Evolutionary conservation across 2,113 vertebrate genomes (phyloP).

Genomic region (Neofelis nebulosa): DNA sequence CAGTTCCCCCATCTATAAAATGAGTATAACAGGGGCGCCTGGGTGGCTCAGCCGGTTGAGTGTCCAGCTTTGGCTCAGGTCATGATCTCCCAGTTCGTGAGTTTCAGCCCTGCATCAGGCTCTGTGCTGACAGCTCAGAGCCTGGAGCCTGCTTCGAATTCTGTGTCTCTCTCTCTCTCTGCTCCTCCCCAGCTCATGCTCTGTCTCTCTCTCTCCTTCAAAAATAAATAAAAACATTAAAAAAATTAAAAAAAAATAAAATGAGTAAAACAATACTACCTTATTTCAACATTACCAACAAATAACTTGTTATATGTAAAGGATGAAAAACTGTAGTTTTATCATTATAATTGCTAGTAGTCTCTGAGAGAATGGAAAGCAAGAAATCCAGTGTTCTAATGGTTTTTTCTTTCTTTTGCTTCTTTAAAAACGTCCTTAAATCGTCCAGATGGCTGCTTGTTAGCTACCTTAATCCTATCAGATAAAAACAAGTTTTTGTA

Average conservation of each 20-base stretch:
- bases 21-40: background rate
- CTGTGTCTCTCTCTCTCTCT: too few species aligned
- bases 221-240: too few species aligned
- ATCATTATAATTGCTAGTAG: background rate
- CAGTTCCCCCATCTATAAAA: background rate
- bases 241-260: background rate
- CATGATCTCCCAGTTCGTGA: too few species aligned
- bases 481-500: constrained; percentile 28
- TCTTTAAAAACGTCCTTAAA: background rate
- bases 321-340: background rate
- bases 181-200: too few species aligned
- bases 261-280: background rate
- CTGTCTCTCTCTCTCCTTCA: too few species aligned
- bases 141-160: too few species aligned
- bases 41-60: too few species aligned
- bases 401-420: background rate
- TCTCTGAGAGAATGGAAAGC: background rate
- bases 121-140: too few species aligned
- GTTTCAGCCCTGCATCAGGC: too few species aligned
- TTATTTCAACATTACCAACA: background rate
- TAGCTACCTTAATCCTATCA: background rate
- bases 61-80: too few species aligned
- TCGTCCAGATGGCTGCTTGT: background rate
- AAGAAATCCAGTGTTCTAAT: background rate
- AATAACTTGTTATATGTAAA: constrained; percentile 36